Conservation (phyloP, 2,113 vertebrate genomes). For the Sebastes schlegelii region DNA sequence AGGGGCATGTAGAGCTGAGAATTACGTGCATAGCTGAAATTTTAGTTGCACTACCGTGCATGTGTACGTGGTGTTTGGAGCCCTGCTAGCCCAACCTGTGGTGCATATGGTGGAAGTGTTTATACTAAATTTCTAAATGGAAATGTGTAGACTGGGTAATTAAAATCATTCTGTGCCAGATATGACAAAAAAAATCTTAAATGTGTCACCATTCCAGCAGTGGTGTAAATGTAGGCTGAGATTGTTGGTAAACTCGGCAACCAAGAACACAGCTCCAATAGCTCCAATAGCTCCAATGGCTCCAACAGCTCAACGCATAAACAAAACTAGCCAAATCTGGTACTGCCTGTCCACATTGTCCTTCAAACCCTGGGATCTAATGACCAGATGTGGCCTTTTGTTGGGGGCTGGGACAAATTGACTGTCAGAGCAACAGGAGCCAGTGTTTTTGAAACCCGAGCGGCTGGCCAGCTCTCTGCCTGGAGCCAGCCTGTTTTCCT, state of each 20-base stretch:
- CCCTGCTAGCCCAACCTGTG: too few relatives aligned
- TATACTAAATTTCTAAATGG: neutral
- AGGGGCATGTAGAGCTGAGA: too few relatives aligned
- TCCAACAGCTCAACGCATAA: neutral
- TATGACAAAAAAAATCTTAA: neutral
- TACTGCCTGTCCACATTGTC: constrained; percentile 43
- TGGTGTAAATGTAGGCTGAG: neutral
- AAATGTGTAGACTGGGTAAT: neutral
- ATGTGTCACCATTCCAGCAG: neutral
- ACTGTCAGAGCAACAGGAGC: constrained; percentile 80
- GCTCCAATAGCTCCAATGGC: neutral
- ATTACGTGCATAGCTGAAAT: too few relatives aligned
- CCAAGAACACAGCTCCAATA: constrained; percentile 1
- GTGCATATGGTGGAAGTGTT: neutral
- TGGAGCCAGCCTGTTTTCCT: constrained; percentile 78
- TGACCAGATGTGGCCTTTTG: constrained; percentile 82
- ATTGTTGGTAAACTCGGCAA: constrained; percentile 2
- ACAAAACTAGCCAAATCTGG: constrained; percentile 29
- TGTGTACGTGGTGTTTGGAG: too few relatives aligned
- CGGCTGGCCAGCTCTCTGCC: constrained; percentile 69
- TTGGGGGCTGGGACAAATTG: constrained; percentile 73
- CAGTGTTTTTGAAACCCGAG: constrained; percentile 85
- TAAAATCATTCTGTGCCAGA: neutral
- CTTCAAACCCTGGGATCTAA: constrained; percentile 69
- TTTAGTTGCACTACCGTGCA: too few relatives aligned